Base-by-base conservation (phyloP, 2,888 invertebrate genomes). In the Bedellia somnulentella region DNA sequence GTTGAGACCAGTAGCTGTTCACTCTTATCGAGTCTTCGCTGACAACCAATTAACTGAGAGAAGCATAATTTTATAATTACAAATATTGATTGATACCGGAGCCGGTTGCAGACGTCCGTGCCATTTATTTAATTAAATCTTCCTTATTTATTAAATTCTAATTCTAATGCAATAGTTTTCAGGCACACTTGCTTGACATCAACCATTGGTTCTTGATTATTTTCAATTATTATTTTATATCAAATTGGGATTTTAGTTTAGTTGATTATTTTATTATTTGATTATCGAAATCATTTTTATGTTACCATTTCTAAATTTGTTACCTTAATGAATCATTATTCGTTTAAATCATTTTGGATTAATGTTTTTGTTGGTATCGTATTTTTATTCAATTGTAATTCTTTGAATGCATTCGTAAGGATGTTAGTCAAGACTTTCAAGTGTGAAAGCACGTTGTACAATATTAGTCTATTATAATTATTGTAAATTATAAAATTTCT, bases 91-190 rank as follows among this genome's bases (percentile, higher is more conserved):
- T 49, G 37, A 70, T 71, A 67, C 67, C 66, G 50, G 46, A 45
- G 43, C 49, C 52, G 60, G 52, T 57, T 40, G 52, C 52, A 55
- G 59, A 59, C 64, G 68, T 68, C 52, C 52, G 73, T 75, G 73
- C 73, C 73, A 75, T 75, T 51, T 70, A 70, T 70, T 70, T 71
- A 66, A 70, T 68, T 54, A 62, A 57, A n/a, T n/a, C n/a, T n/a
- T n/a, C n/a, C n/a, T n/a, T n/a, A n/a, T n/a, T n/a, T n/a, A n/a
- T n/a, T n/a, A n/a, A n/a, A n/a, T n/a, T n/a, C n/a, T n/a, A n/a
- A n/a, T n/a, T n/a, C n/a, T n/a, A n/a, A n/a, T n/a, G n/a, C n/a
- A n/a, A n/a, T n/a, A n/a, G n/a, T n/a, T n/a, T n/a, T n/a, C n/a
- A n/a, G n/a, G n/a, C n/a, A n/a, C n/a, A n/a, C n/a, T n/a, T n/a